Conservation (phyloP, 2,888 invertebrate species). For the Diabrotica balteata region DNA sequence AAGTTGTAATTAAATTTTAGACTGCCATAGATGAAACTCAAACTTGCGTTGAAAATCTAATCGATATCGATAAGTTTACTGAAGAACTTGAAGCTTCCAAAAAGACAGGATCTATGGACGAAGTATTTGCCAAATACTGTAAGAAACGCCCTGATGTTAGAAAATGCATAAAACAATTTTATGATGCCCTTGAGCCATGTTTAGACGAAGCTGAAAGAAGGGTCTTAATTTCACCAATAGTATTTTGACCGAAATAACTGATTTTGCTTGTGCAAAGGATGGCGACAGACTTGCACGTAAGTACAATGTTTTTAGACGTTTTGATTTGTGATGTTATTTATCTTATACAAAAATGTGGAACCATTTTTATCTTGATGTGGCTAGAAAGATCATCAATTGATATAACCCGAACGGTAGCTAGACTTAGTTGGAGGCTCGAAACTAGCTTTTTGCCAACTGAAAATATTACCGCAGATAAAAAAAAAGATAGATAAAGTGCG, state of each 20-base stretch:
- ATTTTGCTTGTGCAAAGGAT: conserved; percentile 65
- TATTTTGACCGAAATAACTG: conserved; percentile 61
- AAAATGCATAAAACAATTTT: conserved; percentile 59
- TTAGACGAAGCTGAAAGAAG: conserved; percentile 59
- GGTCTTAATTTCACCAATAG: conserved; percentile 59
- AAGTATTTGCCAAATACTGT: conserved; percentile 65
- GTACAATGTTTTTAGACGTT: conserved; percentile 42
- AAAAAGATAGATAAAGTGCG: too few species aligned
- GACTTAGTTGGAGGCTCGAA: too few species aligned
- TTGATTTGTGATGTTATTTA: too few species aligned
- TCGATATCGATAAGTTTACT: conserved; percentile 67
- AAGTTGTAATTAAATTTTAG: conserved; percentile 23
- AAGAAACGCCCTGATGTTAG: conserved; percentile 59
- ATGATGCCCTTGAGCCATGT: conserved; percentile 59
- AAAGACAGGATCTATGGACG: conserved; percentile 64
- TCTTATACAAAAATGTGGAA: too few species aligned
- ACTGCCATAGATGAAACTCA: conserved; percentile 55
- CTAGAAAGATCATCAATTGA: too few species aligned
- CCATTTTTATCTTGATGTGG: too few species aligned
- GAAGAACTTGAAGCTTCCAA: conserved; percentile 63
- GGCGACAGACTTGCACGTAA: conserved; percentile 67
- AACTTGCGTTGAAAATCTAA: conserved; percentile 66
- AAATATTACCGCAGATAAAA: too few species aligned
- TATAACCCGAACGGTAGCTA: too few species aligned
- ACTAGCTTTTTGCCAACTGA: too few species aligned